A percentile compares a stretch with the other conserved stretches of the same genome.
Conservation (phyloP, 2,888 invertebrate species). For the Isoperla grammatica region DNA sequence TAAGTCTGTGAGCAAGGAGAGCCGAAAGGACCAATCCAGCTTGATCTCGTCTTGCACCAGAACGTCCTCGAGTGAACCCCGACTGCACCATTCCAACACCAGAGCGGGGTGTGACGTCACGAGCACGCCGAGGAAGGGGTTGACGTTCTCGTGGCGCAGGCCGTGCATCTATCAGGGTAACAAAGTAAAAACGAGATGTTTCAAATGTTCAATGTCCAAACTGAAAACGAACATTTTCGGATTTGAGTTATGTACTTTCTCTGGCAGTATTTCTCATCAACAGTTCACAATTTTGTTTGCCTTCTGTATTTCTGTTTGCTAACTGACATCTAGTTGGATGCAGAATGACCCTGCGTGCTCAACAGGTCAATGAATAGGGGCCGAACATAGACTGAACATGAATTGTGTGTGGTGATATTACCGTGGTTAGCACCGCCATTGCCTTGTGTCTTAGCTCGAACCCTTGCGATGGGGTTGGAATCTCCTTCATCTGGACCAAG, state of each 20-base stretch:
- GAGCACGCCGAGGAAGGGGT: slow-evolving; percentile 81
- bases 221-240: no score
- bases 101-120: slow-evolving; percentile 72
- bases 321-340: no score
- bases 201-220: no score
- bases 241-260: no score
- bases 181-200: background rate
- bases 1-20: slow-evolving; percentile 87
- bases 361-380: no score
- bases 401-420: no score
- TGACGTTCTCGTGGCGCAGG: slow-evolving; percentile 85
- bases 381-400: no score
- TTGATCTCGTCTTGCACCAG: slow-evolving; percentile 85
- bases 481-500: slow-evolving; percentile 78
- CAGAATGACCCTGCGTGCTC: no score
- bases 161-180: slow-evolving; percentile 59
- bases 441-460: slow-evolving; percentile 77
- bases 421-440: slow-evolving; percentile 68
- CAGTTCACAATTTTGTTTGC: no score
- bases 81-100: slow-evolving; percentile 81
- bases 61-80: slow-evolving; percentile 85
- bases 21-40: slow-evolving; percentile 92
- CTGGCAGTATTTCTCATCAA: no score
- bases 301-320: no score
- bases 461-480: slow-evolving; percentile 48